Evolutionary conservation across 2,888 invertebrate genomes (phyloP), one percentile per base, ranked within the genome.

Genomic region (Poecilobothrus nobilitatus): DNA sequence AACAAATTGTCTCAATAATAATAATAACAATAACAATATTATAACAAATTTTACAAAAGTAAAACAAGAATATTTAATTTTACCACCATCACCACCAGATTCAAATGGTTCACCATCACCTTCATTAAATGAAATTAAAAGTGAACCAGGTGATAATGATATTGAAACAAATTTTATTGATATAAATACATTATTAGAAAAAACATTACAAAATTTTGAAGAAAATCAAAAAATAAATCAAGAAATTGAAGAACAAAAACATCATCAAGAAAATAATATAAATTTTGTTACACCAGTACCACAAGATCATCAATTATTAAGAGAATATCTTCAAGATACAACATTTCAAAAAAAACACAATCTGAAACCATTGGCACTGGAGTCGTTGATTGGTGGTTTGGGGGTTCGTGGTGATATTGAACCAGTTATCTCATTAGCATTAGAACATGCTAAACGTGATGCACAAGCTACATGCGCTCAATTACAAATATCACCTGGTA

Each of bases 401-500:
- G 86, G 84, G 71, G 87, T 87, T 67, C 86, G 90, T 67, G 91
- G 90, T 74, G 90, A 90, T 75, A 91, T 93, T 74, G 93, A 92
- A 79, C 90, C 91, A 20, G 91, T 93, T 53, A 84, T 93, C 68
- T 91, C 90, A 71, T 85, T 94, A 83, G 94, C 94, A 37, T 91
- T 94, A 75, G 92, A 94, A 78, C 91, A 94, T 80, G 89, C 92
- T 73, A 89, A 90, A 76, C 88, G 91, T 77, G 94, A 94, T 79
- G 91, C 94, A 67, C 91, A 91, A 80, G 90, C 87, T 78, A 92
- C 93, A 12, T 94, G 94, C 82, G 88, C 88, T 68, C 88, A 91
- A 74, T 86, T 94, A 76, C 91, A 91, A 82, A 94, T 95, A 82
- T 91, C 94, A 80, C 89, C 91, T 83, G 94, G 94, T 94, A 82